A percentile compares a stretch with the other conserved stretches of the same genome.
Evolutionary conservation across 2,797 vertebrate genomes (phyloP).

Genomic region (Halcyon chelicuti): DNA sequence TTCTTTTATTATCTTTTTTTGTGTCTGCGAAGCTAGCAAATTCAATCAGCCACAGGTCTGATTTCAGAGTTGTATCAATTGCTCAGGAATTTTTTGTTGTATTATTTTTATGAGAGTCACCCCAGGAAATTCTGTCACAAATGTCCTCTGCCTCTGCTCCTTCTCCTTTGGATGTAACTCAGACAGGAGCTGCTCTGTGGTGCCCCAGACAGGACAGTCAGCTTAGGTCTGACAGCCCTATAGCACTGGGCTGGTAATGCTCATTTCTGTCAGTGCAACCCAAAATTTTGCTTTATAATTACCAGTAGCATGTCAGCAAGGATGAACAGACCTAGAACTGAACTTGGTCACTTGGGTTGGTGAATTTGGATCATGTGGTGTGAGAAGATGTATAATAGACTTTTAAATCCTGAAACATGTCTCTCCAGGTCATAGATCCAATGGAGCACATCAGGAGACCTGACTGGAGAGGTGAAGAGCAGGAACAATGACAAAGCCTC

Average conservation of each 20-base stretch:
- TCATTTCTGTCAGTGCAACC: background rate
- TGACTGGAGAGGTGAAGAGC: background rate
- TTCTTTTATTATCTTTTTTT: background rate
- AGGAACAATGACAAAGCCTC: background rate
- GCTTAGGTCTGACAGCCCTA: background rate
- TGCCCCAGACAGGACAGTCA: background rate
- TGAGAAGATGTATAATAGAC: background rate
- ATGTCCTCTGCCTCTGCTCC: background rate
- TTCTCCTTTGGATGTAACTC: background rate
- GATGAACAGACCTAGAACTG: background rate
- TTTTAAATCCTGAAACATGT: background rate
- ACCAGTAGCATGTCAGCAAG: background rate
- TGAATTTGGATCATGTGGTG: background rate
- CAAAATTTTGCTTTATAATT: background rate
- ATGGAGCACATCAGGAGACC: rapidly evolving
- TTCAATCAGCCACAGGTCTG: background rate
- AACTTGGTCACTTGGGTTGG: background rate
- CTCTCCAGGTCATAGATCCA: background rate
- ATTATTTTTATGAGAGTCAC: background rate
- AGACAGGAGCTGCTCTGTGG: background rate
- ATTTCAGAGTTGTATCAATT: background rate
- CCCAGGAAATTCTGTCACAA: background rate
- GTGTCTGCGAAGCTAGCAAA: background rate
- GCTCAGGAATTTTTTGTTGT: background rate
- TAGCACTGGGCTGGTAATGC: background rate